Base-by-base conservation (phyloP, 2,113 vertebrate species). In the Gadus chalcogrammus region DNA sequence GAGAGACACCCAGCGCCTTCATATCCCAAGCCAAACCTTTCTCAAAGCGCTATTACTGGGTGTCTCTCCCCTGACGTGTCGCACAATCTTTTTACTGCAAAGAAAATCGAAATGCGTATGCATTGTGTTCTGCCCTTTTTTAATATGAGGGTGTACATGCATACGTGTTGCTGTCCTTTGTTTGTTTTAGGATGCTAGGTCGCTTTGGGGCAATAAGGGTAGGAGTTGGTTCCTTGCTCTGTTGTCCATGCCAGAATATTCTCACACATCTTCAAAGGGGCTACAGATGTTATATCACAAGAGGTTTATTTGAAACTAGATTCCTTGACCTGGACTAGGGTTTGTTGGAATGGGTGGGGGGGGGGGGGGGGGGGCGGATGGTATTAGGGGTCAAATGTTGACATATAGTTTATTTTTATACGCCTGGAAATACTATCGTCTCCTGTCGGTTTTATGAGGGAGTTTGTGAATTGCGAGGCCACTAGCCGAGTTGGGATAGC, bases 351-450 rank as follows among this genome's bases (percentile, higher is more conserved):
- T 5, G 6, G 42, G 42, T 3, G 42, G 42, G 42, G 11, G 1
- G 42, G 8, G 42, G 1, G 9, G 7, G 8, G 42, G 42, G 42
- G 42, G 42, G 5, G 0, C 6, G 42, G 55, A 76, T 64, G 58
- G 74, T 79, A 77, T 72, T 79, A 77, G 82, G 74, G 20, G 68
- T 63, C 87, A 82, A 81, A 63, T 64, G 68, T 72, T 71, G 79
- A 81, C 74, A 72, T 78, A 87, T 80, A 88, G 80, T 87, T 84
- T 86, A 86, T 89, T 90, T 90, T 90, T 90, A 71, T 89, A 89
- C 85, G 82, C 72, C 76, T 84, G 84, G 74, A 83, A 82, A 85
- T 79, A 75, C 42, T 73, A 69, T 70, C 68, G 81, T 71, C 76
- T 86, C 82, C 76, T 13, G 15, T 73, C 68, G 67, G 15, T 17